Conservation (phyloP, 2,797 vertebrate species). For the Allenopithecus nigroviridis region DNA sequence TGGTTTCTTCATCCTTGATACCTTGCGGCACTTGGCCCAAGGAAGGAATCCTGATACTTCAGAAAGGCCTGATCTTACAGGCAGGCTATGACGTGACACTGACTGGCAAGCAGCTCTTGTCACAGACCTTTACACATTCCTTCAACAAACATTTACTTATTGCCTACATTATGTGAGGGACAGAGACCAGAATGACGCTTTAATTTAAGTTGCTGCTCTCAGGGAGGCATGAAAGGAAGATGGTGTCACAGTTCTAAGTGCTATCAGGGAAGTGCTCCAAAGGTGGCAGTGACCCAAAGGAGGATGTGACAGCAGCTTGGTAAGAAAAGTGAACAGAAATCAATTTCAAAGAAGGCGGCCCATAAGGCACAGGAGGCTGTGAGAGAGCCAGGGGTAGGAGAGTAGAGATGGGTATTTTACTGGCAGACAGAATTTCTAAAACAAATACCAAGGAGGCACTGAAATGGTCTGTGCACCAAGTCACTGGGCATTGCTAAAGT, state of each 20-base stretch:
- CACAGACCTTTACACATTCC: background rate
- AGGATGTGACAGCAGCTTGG: background rate
- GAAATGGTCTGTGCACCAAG: background rate
- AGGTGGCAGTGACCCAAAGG: background rate
- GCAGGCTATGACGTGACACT: background rate
- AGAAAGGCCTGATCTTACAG: background rate
- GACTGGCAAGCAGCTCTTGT: background rate
- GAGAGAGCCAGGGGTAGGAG: background rate
- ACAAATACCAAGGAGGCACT: background rate
- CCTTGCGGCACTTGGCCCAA: background rate
- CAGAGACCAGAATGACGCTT: background rate
- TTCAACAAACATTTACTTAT: background rate
- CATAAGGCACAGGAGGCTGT: background rate
- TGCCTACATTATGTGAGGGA: background rate
- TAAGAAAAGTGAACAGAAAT: background rate
- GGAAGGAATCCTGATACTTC: background rate
- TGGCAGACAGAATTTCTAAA: background rate
- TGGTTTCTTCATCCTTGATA: background rate
- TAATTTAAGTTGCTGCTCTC: background rate
- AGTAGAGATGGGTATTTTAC: background rate
- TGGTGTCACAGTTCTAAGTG: background rate
- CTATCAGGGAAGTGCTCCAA: background rate
- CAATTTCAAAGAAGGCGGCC: background rate
- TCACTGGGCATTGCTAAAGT: background rate
- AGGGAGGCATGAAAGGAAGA: background rate